Evolutionary conservation across 2,888 invertebrate genomes (phyloP).

Genomic region (Sinelater perroti): DNA sequence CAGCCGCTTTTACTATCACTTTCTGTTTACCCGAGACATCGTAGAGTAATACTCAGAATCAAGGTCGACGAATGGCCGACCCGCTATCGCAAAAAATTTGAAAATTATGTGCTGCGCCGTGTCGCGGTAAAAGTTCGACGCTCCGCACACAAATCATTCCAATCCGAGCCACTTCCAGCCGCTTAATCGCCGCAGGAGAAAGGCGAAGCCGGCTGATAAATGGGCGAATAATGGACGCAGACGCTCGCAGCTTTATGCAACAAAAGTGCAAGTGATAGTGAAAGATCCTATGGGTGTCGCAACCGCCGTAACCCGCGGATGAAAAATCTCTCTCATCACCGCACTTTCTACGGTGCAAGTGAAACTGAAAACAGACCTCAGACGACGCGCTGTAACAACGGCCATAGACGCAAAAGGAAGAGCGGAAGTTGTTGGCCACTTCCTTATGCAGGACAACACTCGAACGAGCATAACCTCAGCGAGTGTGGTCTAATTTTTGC

Average conservation of each 20-base stretch:
- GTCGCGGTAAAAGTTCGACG: no score
- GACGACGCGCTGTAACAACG: not conserved
- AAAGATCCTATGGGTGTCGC: not conserved
- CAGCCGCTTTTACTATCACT: constrained; percentile 17
- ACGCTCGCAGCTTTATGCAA: no score
- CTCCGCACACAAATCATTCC: no score
- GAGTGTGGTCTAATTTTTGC: no score
- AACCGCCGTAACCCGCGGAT: constrained; percentile 7
- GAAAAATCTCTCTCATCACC: constrained; percentile 20
- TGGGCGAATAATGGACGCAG: no score
- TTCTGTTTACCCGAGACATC: constrained; percentile 8
- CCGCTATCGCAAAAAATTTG: no score
- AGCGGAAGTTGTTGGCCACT: constrained; percentile 14
- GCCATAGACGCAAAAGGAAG: constrained; percentile 15
- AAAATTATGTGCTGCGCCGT: no score
- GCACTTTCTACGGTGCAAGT: constrained; percentile 18
- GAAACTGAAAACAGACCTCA: constrained; percentile 1
- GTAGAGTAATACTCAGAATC: not conserved
- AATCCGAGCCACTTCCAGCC: no score
- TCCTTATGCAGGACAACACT: constrained; percentile 2
- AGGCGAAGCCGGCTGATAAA: no score
- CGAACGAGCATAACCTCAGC: not conserved
- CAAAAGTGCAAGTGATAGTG: constrained; percentile 13
- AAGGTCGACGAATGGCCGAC: constrained; percentile 1
- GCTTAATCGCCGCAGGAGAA: no score